Evolutionary conservation across 1,140 invertebrate species (phyloP).

Genomic region (Homarus americanus): DNA sequence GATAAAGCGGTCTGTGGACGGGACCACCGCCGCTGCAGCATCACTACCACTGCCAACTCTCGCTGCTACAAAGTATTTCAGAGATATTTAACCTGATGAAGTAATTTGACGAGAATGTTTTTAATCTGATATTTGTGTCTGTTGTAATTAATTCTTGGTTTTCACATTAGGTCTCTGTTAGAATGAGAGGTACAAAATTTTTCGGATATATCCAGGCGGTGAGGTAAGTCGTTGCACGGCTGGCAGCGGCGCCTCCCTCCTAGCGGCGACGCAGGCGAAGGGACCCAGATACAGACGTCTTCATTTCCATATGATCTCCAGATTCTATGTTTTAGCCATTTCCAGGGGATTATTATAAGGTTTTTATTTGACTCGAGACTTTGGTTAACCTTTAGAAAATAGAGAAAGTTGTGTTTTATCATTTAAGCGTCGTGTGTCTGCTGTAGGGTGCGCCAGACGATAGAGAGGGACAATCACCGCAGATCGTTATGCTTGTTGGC

Average conservation of each 20-base stretch:
- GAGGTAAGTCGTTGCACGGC: conserved; percentile 37
- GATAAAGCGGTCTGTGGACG: conserved; percentile 35
- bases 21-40: conserved; percentile 22
- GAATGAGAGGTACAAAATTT: too few relatives aligned
- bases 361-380: background rate
- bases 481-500: conserved; percentile 59
- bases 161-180: too few relatives aligned
- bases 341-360: conserved; percentile 1
- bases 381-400: background rate
- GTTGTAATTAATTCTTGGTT: too few relatives aligned
- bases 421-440: background rate
- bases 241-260: conserved; percentile 50
- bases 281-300: conserved; percentile 65
- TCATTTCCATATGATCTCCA: conserved; percentile 69
- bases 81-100: too few relatives aligned
- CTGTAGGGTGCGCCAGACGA: background rate
- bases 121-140: too few relatives aligned
- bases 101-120: too few relatives aligned
- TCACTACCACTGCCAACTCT: conserved; percentile 8
- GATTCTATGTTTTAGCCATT: conserved; percentile 47
- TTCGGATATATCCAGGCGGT: too few relatives aligned
- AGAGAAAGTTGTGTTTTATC: background rate
- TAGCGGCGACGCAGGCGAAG: conserved; percentile 63
- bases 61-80: background rate
- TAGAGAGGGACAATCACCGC: background rate